These are phyloP conservation scores for Lasaia peninsularis DNA, from an alignment of 1,140 invertebrate genomes.

Conservation along the genomic window DNA sequence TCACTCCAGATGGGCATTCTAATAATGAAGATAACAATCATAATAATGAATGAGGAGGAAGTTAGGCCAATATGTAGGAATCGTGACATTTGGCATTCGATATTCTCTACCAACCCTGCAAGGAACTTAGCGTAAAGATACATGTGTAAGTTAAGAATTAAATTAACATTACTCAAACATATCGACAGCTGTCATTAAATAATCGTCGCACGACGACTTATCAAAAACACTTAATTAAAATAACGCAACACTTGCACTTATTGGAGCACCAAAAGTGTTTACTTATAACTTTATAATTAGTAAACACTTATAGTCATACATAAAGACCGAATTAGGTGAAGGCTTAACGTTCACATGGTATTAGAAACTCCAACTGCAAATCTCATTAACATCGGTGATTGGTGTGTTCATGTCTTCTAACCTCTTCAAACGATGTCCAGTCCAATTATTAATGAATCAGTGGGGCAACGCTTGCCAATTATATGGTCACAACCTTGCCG, in stretches of 20 bases:
- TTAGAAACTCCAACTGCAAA: constrained; percentile 26
- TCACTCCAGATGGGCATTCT: too few species aligned
- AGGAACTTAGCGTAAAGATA: too few species aligned
- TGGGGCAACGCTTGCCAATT: constrained; percentile 24
- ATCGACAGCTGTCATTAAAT: too few species aligned
- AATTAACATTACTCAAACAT: too few species aligned
- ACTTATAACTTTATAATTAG: constrained; percentile 11
- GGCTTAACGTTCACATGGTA: constrained; percentile 27
- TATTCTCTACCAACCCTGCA: too few species aligned
- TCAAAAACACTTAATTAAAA: neutral
- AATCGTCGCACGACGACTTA: neutral
- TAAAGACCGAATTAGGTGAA: constrained; percentile 29
- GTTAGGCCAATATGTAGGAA: too few species aligned
- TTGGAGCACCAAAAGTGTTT: constrained; percentile 10
- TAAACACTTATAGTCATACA: constrained; percentile 13
- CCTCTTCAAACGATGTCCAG: constrained; percentile 30
- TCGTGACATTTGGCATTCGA: too few species aligned
- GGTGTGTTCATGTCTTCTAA: constrained; percentile 17
- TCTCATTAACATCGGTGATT: constrained; percentile 31
- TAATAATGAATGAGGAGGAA: too few species aligned
- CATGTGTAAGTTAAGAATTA: too few species aligned
- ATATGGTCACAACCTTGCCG: constrained; percentile 13
- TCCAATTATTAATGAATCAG: constrained; percentile 37
- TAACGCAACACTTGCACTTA: constrained; percentile 3
- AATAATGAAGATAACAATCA: too few species aligned